Base-by-base conservation (phyloP, 1,140 invertebrate species). In the Trialeurodes vaporariorum region DNA sequence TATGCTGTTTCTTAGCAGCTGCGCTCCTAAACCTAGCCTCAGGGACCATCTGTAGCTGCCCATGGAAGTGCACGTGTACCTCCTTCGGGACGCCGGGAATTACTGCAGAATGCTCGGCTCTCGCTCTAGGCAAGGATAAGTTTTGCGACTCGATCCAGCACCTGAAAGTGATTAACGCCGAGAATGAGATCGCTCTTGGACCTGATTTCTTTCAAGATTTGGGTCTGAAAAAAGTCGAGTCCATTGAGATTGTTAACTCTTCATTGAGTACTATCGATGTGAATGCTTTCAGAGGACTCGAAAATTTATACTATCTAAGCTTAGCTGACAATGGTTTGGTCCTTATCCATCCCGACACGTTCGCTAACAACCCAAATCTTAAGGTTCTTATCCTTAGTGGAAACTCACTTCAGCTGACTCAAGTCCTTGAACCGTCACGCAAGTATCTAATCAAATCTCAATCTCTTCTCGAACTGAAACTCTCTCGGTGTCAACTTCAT, bases 291-390 rank as follows among this genome's bases (percentile, higher is more conserved):
- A 79, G 83, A 59, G 86, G 84, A 0, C 76, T 88, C 17, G 73
- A 82, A 13, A 83, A 85, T 63, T 77, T 89, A 0, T 86, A 84
- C 66, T 81, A 84, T 1, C 81, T 89, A 0, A 87, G 87, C 71
- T 76, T 89, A 27, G 86, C 85, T 0, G 81, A 84, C 70, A 87
- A 86, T 63, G 82, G 81, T 60, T 76, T 88, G 22, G 79, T 82
- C 27, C 79, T 79, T 25, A 77, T 89, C 25, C 83, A 87, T 71
- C 84, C 85, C 0, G 82, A 88, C 68, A 84, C 84, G 0, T 88
- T 89, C 75, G 79, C 81, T 1, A 82, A 80, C 63, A 87, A 86
- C 71, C 83, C 81, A 58, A 84, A 86, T 70, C 74, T 89, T 12
- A 80, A 83, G 40, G 76, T 86, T 27, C 74, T 89, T 1, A 84